A percentile compares a stretch with the other conserved stretches of the same genome.
Evolutionary conservation across 2,888 invertebrate genomes (phyloP).

Genomic region (Cataglyphis altisquamis): DNA sequence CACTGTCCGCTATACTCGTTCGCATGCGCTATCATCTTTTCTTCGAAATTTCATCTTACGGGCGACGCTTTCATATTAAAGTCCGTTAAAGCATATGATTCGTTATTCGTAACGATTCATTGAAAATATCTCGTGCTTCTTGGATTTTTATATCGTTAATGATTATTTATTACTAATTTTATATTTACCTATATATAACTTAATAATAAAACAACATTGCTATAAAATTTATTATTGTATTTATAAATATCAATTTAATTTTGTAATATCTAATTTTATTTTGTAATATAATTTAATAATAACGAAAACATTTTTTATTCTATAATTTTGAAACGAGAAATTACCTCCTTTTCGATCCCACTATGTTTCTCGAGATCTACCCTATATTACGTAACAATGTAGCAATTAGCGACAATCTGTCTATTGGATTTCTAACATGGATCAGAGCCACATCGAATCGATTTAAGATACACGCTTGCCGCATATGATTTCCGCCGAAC

Average conservation of each 20-base stretch:
- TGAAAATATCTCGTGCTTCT: slow-evolving; percentile 4
- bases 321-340: background rate
- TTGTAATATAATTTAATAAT: background rate
- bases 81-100: background rate
- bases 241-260: slow-evolving; percentile 8
- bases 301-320: background rate
- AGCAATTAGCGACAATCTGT: slow-evolving; percentile 50
- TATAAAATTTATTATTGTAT: background rate
- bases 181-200: background rate
- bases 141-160: background rate
- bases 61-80: background rate
- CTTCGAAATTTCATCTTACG: slow-evolving; percentile 13
- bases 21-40: background rate
- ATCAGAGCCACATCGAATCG: slow-evolving; percentile 56
- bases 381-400: slow-evolving; percentile 15
- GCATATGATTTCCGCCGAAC: slow-evolving; percentile 31
- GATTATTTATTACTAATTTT: background rate
- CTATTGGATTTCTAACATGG: slow-evolving; percentile 40
- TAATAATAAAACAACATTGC: background rate
- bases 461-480: slow-evolving; percentile 26
- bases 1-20: background rate
- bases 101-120: background rate
- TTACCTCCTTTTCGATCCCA: background rate
- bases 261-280: too few species aligned
- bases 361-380: background rate